Base-by-base conservation (phyloP, 2,797 vertebrate genomes). In the Platalea minor region DNA sequence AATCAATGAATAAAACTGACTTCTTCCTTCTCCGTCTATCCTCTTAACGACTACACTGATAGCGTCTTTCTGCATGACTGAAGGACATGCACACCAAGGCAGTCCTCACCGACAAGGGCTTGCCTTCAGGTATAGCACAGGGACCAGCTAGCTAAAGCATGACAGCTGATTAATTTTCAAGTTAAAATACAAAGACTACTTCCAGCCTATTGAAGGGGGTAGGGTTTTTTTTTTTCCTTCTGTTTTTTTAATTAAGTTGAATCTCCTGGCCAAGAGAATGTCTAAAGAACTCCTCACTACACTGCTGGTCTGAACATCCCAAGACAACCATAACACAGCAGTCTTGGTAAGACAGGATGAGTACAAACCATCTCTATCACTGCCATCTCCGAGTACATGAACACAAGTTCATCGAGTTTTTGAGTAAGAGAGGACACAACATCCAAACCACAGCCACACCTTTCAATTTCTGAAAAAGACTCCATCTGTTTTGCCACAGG, bases 361-460 rank as follows among this genome's bases (percentile, higher is more conserved):
- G 56, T 51, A 79, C 3, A 1, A 75, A 85, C 64, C 57, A 50
- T 12, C 46, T 85, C 77, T 24, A 82, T 15, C 57, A 28, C 37
- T 8, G 37, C n/a, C 46, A 65, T 23, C 88, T 91, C 41, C 60
- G 68, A 67, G 46, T n/a, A 88, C 39, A 17, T 8, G 12, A 87
- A 59, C 5, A 5, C 37, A 57, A 93, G 65, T 59, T 54, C 69
- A 86, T 11, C 0, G 0, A 68, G 61, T 67, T 91, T 88, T 61
- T 50, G 31, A 57, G 45, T 8, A 65, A 39, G 25, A 43, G 45
- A 33, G 63, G 39, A 64, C 31, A 24, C 2, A 64, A 74, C 59
- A 78, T n/a, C 48, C 54, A 92, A 94, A 93, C 81, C 86, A 91
- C 81, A 92, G 46, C 92, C 85, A 92, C 95, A 95, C 84, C 90